A percentile compares a stretch with the other conserved stretches of the same genome.
phyloP scores from a whole-genome alignment of 2,888 invertebrate genomes.

The Dasysyrphus albostriatus region DNA sequence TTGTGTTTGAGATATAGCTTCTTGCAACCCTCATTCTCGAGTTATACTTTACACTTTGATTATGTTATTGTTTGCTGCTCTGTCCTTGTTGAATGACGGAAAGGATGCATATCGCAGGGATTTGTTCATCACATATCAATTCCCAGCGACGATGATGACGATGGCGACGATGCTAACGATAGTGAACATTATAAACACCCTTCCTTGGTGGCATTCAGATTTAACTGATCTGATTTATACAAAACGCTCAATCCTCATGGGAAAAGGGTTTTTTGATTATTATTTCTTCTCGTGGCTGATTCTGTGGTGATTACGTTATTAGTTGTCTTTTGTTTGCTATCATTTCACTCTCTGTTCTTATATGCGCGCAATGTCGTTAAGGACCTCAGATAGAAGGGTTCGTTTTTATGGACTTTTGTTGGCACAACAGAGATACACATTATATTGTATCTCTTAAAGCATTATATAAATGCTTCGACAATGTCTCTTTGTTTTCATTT shows the following conservation, averaged over 20 bases:
- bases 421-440: slow-evolving; percentile 33
- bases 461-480: slow-evolving; percentile 55
- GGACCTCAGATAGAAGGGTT: slow-evolving; percentile 39
- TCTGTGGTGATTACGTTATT: slow-evolving; percentile 74
- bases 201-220: background rate
- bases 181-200: background rate
- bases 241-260: slow-evolving; percentile 71
- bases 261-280: slow-evolving; percentile 60
- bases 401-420: slow-evolving; percentile 45
- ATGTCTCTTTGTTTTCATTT: slow-evolving; percentile 42
- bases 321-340: slow-evolving; percentile 69
- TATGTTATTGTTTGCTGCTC: slow-evolving; percentile 68
- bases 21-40: slow-evolving; percentile 26
- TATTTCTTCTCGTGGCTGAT: slow-evolving; percentile 38
- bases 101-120: slow-evolving; percentile 21
- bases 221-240: slow-evolving; percentile 45
- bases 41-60: slow-evolving; percentile 45
- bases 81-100: slow-evolving; percentile 35
- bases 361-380: slow-evolving; percentile 22
- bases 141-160: slow-evolving; percentile 27
- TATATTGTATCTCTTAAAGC: background rate
- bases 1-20: background rate
- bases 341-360: background rate
- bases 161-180: too few species aligned
- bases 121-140: slow-evolving; percentile 56